Conservation (phyloP, 2,113 vertebrate species). For the Anser brachyrhynchus region DNA sequence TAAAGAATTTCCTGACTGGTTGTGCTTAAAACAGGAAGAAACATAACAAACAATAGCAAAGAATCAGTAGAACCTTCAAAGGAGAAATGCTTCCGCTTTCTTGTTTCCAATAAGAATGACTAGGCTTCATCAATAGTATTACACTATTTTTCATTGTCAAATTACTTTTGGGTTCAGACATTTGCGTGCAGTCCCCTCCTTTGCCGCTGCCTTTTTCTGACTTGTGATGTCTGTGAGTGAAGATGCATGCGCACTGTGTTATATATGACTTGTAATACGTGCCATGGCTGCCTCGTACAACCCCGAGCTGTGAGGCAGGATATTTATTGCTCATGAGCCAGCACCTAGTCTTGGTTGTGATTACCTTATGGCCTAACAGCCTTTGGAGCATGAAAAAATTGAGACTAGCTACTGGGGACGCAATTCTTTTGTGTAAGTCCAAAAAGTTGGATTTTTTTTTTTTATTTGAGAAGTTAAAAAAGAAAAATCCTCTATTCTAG, state of each 20-base stretch:
- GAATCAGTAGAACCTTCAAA: not conserved
- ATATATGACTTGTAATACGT: not conserved
- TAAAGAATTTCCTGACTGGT: slow-evolving; percentile 27
- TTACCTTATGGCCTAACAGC: not conserved
- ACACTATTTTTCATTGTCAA: slow-evolving; percentile 11
- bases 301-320: not conserved
- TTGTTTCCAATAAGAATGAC: slow-evolving; percentile 32
- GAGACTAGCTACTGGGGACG: not conserved
- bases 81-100: slow-evolving; percentile 14
- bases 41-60: not conserved
- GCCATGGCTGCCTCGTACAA: not conserved
- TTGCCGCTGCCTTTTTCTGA: not conserved
- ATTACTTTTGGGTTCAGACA: not conserved
- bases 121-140: not conserved
- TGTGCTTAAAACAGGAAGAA: not conserved
- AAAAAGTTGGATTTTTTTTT: not conserved
- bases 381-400: not conserved
- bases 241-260: not conserved
- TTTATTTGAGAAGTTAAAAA: not conserved
- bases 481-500: not conserved
- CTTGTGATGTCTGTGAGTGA: not conserved
- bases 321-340: not conserved
- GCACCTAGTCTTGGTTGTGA: not conserved
- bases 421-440: not conserved
- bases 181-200: not conserved